These are phyloP conservation scores for Bombyx mandarina DNA, from an alignment of 1,140 invertebrate species.

Conservation along the genomic window DNA sequence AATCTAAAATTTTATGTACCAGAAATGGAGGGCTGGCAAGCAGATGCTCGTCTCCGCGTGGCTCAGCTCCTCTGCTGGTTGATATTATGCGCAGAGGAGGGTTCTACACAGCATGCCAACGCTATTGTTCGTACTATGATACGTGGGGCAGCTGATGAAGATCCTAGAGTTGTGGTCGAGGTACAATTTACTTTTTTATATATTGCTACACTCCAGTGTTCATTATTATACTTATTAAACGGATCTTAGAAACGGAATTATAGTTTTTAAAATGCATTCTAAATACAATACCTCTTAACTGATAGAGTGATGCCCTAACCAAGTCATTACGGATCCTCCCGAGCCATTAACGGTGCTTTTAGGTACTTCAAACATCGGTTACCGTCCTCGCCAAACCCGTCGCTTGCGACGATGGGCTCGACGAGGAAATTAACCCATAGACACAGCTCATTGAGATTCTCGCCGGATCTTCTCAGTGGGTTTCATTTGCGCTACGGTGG, in stretches of 20 bases:
- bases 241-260: background rate
- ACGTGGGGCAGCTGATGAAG: slow-evolving; percentile 75
- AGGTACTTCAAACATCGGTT: too few relatives aligned
- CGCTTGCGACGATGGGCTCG: too few relatives aligned
- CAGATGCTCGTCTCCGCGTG: slow-evolving; percentile 76
- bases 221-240: background rate
- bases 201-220: background rate
- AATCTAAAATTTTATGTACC: slow-evolving; percentile 1
- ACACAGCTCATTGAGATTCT: too few relatives aligned
- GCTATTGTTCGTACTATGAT: slow-evolving; percentile 41
- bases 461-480: too few relatives aligned
- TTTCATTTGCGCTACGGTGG: too few relatives aligned
- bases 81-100: slow-evolving; percentile 78
- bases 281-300: too few relatives aligned
- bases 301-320: too few relatives aligned
- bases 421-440: too few relatives aligned
- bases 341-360: too few relatives aligned
- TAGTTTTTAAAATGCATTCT: too few relatives aligned
- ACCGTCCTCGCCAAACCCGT: too few relatives aligned
- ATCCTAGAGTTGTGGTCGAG: slow-evolving; percentile 74
- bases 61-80: slow-evolving; percentile 79
- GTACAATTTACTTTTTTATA: slow-evolving; percentile 37
- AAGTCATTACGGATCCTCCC: too few relatives aligned
- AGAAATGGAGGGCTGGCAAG: slow-evolving; percentile 82
- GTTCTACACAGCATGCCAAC: slow-evolving; percentile 78